These are phyloP conservation scores for Drosophila littoralis DNA, from an alignment of 1,140 invertebrate genomes.

Conservation along the genomic window DNA sequence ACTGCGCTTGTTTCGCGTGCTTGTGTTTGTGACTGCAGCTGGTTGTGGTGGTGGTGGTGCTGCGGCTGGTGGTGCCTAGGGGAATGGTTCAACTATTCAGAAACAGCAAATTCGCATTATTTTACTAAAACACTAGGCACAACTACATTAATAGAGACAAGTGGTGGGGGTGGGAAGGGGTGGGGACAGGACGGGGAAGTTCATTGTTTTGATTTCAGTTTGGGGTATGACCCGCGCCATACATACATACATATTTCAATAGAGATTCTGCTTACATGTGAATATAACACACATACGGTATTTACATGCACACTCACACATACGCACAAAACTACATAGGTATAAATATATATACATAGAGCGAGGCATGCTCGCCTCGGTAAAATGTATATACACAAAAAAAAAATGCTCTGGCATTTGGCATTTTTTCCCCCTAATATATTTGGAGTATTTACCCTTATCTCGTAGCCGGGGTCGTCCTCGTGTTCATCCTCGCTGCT, in stretches of 20 bases:
- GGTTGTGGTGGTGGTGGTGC: background rate
- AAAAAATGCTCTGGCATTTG: conserved; percentile 52
- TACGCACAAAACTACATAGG: conserved; percentile 6
- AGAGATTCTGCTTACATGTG: background rate
- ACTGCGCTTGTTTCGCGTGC: conserved; percentile 3
- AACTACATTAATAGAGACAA: conserved; percentile 49
- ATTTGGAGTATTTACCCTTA: conserved; percentile 74
- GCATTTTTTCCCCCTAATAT: conserved; percentile 13
- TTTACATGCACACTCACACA: conserved; percentile 22
- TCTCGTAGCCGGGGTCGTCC: conserved; percentile 73
- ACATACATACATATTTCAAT: conserved; percentile 16
- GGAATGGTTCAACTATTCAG: conserved; percentile 84
- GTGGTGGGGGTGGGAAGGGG: background rate
- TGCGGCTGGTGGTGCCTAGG: conserved; percentile 70
- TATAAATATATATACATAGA: conserved; percentile 37
- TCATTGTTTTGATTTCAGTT: conserved; percentile 25
- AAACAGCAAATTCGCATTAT: conserved; percentile 84
- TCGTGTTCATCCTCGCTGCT: conserved; percentile 88
- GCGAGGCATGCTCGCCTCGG: conserved; percentile 34
- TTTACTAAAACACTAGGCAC: conserved; percentile 76
- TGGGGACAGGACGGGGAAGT: background rate
- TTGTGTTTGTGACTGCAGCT: conserved; percentile 3
- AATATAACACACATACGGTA: conserved; percentile 10
- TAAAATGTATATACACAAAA: conserved; percentile 57
- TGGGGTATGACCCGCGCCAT: conserved; percentile 15